phyloP scores from a whole-genome alignment of 2,797 vertebrate species.

The Decapterus maruadsi region DNA sequence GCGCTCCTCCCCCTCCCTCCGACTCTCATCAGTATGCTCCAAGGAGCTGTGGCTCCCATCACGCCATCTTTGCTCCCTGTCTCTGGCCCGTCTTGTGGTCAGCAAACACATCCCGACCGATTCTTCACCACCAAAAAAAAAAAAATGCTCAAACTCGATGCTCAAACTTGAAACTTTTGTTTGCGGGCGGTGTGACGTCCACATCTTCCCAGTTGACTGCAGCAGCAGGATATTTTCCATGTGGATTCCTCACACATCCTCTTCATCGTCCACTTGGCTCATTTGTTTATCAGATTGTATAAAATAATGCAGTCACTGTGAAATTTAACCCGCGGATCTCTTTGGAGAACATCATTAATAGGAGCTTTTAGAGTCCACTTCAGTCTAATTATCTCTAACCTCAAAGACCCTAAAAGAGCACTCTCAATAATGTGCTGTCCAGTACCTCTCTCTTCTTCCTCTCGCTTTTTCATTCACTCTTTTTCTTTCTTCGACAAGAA shows the following conservation, averaged over 20 bases:
- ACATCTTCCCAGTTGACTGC: neutral
- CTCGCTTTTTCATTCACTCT: conserved; percentile 23
- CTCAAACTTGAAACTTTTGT: neutral
- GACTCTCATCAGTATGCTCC: conserved; percentile 74
- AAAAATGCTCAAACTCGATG: neutral
- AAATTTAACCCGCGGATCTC: conserved; percentile 17
- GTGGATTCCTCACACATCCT: neutral
- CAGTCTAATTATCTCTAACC: conserved; percentile 61
- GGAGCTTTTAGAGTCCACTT: conserved; percentile 55
- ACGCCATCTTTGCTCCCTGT: conserved; percentile 69
- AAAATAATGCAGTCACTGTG: conserved; percentile 35
- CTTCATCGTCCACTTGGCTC: neutral
- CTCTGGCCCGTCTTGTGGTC: conserved; percentile 49
- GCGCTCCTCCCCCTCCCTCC: conserved; percentile 42
- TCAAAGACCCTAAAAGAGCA: conserved; percentile 53
- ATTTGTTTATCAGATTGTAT: conserved; percentile 33
- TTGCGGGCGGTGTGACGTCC: neutral
- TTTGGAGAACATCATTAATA: conserved; percentile 59
- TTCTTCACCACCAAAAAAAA: neutral
- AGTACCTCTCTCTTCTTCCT: neutral
- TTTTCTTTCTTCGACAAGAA: neutral
- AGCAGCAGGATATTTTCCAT: neutral
- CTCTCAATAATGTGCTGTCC: conserved; percentile 48
- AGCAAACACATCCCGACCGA: conserved; percentile 26
- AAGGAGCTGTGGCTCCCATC: conserved; percentile 64